Evolutionary conservation across 2,113 vertebrate species (phyloP).

Genomic region (Gobio gobio): DNA sequence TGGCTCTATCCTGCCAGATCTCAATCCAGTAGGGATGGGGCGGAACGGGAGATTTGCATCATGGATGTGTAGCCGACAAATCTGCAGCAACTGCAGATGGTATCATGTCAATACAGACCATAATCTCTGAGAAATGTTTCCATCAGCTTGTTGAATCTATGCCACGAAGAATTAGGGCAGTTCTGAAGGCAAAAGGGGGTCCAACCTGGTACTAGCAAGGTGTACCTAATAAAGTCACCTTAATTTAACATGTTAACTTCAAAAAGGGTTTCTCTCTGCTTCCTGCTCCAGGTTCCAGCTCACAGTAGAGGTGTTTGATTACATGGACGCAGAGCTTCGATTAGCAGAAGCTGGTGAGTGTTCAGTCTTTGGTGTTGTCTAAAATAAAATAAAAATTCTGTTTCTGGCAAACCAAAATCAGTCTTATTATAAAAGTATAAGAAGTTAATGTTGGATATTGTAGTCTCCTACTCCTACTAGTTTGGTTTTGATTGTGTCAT

Average conservation of each 20-base stretch:
- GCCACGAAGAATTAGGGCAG: too few relatives aligned
- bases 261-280: background rate
- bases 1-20: too few relatives aligned
- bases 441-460: background rate
- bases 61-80: too few relatives aligned
- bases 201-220: too few relatives aligned
- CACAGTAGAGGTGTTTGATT: conserved; percentile 97
- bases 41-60: too few relatives aligned
- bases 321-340: conserved; percentile 93
- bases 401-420: background rate
- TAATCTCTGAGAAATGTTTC: too few relatives aligned
- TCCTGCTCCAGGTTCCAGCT: conserved; percentile 90
- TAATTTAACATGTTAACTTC: background rate
- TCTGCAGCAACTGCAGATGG: too few relatives aligned
- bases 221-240: background rate
- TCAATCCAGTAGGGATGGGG: too few relatives aligned
- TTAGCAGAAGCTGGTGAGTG: conserved; percentile 90
- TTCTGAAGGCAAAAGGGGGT: too few relatives aligned
- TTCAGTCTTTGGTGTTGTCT: background rate
- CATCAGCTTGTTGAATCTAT: too few relatives aligned
- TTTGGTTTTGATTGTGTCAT: background rate
- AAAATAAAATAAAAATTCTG: too few relatives aligned
- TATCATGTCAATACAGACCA: too few relatives aligned
- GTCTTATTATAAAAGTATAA: background rate
- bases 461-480: background rate